A percentile compares a stretch with the other conserved stretches of the same genome.
Evolutionary conservation across 2,113 vertebrate species (phyloP).

Genomic region (Cyphomyrus discorhynchus): DNA sequence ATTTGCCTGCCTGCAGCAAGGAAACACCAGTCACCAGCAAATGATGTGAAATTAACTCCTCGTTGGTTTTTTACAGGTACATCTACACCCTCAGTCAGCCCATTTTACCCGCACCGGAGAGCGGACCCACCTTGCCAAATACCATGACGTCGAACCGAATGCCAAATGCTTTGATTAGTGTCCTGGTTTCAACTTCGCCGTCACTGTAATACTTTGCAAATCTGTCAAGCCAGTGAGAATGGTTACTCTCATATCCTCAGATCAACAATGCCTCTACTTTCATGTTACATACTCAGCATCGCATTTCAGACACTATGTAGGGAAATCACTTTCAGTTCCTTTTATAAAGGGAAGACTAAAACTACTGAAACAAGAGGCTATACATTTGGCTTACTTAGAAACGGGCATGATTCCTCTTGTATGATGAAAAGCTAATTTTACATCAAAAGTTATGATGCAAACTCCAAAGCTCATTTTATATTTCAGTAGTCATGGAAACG

Average conservation of each 20-base stretch:
- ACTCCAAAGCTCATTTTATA: background rate
- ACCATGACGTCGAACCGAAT: conserved; percentile 79
- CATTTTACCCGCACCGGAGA: background rate
- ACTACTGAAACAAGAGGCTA: background rate
- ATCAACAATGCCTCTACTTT: background rate
- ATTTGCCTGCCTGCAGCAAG: conserved; percentile 68
- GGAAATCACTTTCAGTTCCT: background rate
- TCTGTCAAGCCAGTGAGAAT: conserved; percentile 40
- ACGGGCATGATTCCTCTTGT: background rate
- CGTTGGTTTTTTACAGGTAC: background rate
- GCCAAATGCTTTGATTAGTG: conserved; percentile 72
- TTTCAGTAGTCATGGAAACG: background rate
- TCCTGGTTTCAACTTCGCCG: conserved; percentile 52
- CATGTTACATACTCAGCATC: background rate
- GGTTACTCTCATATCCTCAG: background rate
- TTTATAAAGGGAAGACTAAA: background rate
- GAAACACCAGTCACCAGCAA: background rate
- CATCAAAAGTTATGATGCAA: background rate
- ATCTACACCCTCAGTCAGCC: background rate
- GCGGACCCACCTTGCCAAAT: conserved; percentile 66
- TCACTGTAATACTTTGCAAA: conserved; percentile 75
- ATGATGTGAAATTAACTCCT: too few relatives aligned
- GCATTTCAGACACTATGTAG: background rate
- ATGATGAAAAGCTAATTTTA: background rate
- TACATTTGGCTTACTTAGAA: background rate